Evolutionary conservation across 2,797 vertebrate genomes (phyloP).

Genomic region (Danio albolineatus): DNA sequence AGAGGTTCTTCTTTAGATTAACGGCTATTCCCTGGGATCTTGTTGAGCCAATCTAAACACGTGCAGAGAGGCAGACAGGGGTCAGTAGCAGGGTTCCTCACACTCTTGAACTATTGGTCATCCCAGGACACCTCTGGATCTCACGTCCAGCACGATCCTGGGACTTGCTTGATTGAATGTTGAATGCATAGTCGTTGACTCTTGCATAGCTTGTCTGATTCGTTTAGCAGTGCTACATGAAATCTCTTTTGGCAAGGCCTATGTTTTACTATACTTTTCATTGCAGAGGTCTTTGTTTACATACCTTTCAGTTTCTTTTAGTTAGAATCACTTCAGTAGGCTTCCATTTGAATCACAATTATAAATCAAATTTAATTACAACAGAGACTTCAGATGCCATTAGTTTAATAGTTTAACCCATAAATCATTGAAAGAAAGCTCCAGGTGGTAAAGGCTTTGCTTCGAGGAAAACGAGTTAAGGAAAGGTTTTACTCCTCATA

Average conservation of each 20-base stretch:
- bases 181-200: constrained; percentile 48
- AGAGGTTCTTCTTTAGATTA: constrained; percentile 68
- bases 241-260: constrained; percentile 65
- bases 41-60: constrained; percentile 64
- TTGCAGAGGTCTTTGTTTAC: constrained; percentile 58
- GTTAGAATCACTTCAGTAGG: background rate
- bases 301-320: constrained; percentile 40
- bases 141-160: constrained; percentile 52
- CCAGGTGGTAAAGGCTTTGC: constrained; percentile 12
- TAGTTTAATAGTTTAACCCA: constrained; percentile 40
- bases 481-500: constrained; percentile 6
- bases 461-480: background rate
- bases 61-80: constrained; percentile 24
- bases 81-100: constrained; percentile 53
- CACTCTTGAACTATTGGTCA: constrained; percentile 55
- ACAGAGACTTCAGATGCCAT: constrained; percentile 41
- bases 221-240: constrained; percentile 63
- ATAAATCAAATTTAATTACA: constrained; percentile 29
- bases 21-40: constrained; percentile 62
- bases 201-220: constrained; percentile 59
- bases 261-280: constrained; percentile 57
- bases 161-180: constrained; percentile 61
- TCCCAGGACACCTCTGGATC: constrained; percentile 62
- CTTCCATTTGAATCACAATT: constrained; percentile 21
- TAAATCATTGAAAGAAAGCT: constrained; percentile 32